phyloP scores from a whole-genome alignment of 2,888 invertebrate genomes.

The Chrysodeixis includens region DNA sequence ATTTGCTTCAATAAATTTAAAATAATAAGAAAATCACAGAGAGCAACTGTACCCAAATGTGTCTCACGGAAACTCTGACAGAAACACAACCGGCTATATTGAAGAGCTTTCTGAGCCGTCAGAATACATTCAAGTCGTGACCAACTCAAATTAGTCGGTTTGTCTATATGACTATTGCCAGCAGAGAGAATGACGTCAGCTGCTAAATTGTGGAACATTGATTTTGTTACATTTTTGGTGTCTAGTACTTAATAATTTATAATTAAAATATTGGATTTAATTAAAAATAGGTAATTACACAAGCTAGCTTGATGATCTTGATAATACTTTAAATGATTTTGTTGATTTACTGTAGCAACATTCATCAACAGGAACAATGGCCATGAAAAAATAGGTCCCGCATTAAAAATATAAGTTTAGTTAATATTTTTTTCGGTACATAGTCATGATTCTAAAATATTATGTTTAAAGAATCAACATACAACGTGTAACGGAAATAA shows the following conservation, averaged over 20 bases:
- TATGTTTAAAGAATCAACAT: too few species aligned
- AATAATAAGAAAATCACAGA: slow-evolving; percentile 48
- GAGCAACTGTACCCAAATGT: slow-evolving; percentile 70
- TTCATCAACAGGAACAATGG: too few species aligned
- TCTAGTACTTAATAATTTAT: background rate
- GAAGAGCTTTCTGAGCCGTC: slow-evolving; percentile 37
- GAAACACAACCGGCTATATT: slow-evolving; percentile 56
- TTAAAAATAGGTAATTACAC: too few species aligned
- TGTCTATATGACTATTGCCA: slow-evolving; percentile 74
- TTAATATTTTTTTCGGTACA: too few species aligned
- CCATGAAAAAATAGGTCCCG: too few species aligned
- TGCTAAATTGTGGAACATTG: slow-evolving; percentile 42
- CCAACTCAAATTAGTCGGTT: slow-evolving; percentile 65
- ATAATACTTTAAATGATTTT: too few species aligned
- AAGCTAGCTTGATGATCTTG: too few species aligned
- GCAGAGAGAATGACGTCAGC: slow-evolving; percentile 79
- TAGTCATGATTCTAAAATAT: too few species aligned
- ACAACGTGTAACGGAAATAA: too few species aligned
- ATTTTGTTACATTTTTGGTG: slow-evolving; percentile 28
- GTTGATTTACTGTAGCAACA: too few species aligned
- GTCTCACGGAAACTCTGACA: slow-evolving; percentile 72
- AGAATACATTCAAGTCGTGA: slow-evolving; percentile 24
- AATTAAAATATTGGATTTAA: too few species aligned
- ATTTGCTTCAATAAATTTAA: slow-evolving; percentile 33
- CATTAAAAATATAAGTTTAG: too few species aligned